phyloP scores from a whole-genome alignment of 2,888 invertebrate genomes.

The Ariolimax columbianus region DNA sequence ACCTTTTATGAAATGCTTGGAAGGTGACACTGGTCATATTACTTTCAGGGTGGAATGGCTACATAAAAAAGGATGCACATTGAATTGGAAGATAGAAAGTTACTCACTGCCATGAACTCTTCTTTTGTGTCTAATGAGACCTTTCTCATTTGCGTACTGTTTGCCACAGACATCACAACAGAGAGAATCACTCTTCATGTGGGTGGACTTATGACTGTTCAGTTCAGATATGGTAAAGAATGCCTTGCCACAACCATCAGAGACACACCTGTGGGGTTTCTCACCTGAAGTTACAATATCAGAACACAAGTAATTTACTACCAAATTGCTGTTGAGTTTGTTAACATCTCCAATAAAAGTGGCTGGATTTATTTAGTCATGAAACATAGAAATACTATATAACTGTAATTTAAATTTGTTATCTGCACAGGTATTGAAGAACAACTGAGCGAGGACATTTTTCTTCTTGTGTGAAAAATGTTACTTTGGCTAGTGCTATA shows the following conservation, averaged over 20 bases:
- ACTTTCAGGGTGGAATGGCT: no score
- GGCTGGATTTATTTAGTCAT: not conserved
- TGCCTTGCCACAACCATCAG: conserved; percentile 4
- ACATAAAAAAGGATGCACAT: no score
- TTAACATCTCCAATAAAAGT: not conserved
- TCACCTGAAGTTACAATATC: conserved; percentile 22
- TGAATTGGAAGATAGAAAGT: not conserved
- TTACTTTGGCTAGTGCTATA: no score
- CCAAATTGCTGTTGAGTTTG: no score
- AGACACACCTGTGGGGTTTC: conserved; percentile 26
- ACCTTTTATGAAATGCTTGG: no score
- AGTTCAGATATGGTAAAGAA: conserved; percentile 34
- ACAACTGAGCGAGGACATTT: no score
- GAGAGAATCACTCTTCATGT: conserved; percentile 12
- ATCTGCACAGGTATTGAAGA: no score
- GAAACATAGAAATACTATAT: no score
- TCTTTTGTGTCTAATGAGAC: conserved; percentile 37
- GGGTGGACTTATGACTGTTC: conserved; percentile 29
- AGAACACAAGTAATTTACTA: not conserved
- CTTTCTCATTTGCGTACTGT: conserved; percentile 40
- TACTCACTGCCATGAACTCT: conserved; percentile 40
- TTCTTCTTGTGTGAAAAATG: no score
- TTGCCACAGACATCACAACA: conserved; percentile 39
- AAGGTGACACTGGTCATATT: no score
- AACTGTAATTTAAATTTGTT: no score